Base-by-base conservation (phyloP, 2,888 invertebrate species). In the Pollenia amentaria region DNA sequence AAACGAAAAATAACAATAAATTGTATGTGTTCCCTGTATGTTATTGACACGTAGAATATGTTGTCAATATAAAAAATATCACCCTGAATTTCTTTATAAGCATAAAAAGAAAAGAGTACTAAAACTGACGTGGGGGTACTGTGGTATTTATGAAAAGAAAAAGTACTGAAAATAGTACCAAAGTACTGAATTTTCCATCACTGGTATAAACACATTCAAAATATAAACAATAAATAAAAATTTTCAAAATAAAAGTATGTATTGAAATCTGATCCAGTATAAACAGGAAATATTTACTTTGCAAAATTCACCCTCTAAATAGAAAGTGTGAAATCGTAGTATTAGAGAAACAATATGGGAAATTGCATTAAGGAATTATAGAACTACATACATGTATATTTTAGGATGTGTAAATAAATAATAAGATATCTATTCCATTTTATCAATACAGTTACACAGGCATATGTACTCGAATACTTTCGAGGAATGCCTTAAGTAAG, bases 331-430 rank as follows among this genome's bases (percentile, higher is more conserved):
- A 76, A 55, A 57, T 67, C 65, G 75, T 85, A 78, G 46, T 57
- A 40, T 44, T 21, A 48, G 10, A 40, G 51, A 21, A 65, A 55
- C 72, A 53, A 12, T 60, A 1, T 48, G 12, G 53, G 18, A 65
- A 73, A 67, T 76, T 55, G 64, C 78, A 77, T 85, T 79, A 88
- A 88, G 87, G 85, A 85, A 87, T 84, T 88, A 81, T 84, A 88
- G 84, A 88, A 89, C 87, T 88, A 6, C 6, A 29, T 88, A 6
- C 6, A 29, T 29, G 6, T 29, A 29, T 0, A 89, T 90, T 83
- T 90, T 88, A 89, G 90, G 89, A 90, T 77, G 90, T 89, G 90
- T 89, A 91, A 91, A 91, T 91, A 91, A 89, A 87, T 90, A 91
- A 92, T 91, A 91, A 91, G 91, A 91, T 91, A 92, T 91, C 88